Percentiles rank a stretch among this genome's conserved stretches.
Conservation (phyloP, 2,797 vertebrate species). For the Orestias chungarensis region DNA sequence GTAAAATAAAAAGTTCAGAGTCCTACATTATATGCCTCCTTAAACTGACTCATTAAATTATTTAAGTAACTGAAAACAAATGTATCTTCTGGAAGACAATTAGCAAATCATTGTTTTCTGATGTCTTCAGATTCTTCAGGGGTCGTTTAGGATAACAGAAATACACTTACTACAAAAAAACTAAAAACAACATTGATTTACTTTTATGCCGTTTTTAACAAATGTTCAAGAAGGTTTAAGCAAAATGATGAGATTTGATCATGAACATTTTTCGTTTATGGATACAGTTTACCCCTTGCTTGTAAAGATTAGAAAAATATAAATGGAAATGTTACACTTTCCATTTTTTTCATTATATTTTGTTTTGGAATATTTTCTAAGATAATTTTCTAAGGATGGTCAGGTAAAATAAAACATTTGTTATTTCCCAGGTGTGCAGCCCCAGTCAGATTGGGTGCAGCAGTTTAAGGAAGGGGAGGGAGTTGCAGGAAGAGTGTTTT, state of each 20-base stretch:
- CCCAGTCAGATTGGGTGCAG: neutral
- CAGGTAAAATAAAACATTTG: neutral
- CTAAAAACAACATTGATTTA: too few species aligned
- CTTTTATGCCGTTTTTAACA: neutral
- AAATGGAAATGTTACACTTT: neutral
- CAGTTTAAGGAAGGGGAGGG: neutral
- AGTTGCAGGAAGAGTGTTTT: constrained; percentile 51
- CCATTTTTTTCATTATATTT: neutral
- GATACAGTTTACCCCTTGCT: neutral
- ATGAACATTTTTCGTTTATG: neutral
- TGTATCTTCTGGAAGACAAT: neutral
- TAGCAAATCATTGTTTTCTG: neutral
- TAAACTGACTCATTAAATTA: neutral
- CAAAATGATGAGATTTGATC: neutral
- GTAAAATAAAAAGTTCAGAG: neutral
- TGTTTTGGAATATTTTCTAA: neutral
- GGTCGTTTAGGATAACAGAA: too few species aligned
- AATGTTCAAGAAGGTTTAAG: too few species aligned
- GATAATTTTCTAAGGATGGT: neutral
- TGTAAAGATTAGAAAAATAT: neutral
- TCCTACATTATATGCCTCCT: neutral
- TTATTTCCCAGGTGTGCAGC: neutral
- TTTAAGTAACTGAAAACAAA: neutral
- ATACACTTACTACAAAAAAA: neutral
- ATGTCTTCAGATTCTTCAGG: neutral